phyloP scores from a whole-genome alignment of 2,888 invertebrate genomes.

The Rotaria socialis region DNA sequence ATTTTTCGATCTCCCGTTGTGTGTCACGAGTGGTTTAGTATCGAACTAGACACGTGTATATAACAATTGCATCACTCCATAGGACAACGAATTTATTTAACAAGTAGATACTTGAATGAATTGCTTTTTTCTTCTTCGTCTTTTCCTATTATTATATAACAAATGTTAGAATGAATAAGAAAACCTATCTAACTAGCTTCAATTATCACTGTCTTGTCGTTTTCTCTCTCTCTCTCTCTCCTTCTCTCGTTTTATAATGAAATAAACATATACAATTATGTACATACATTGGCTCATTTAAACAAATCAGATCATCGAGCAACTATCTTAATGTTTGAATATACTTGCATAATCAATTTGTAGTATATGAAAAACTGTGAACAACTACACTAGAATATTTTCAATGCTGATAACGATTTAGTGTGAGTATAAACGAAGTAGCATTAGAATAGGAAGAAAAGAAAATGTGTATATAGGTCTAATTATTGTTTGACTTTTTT shows the following conservation, averaged over 20 bases:
- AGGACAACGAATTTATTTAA: constrained; percentile 8
- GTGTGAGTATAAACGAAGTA: not conserved
- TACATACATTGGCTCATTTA: not conserved
- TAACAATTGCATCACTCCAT: constrained; percentile 8
- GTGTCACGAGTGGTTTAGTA: constrained; percentile 7
- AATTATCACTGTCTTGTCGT: constrained; percentile 21
- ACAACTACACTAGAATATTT: not conserved
- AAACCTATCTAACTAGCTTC: constrained; percentile 8
- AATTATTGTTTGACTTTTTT: constrained; percentile 24
- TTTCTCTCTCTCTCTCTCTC: no score
- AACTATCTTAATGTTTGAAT: constrained; percentile 2
- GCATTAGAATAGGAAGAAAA: not conserved
- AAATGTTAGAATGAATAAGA: not conserved
- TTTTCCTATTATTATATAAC: not conserved
- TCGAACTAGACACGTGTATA: constrained; percentile 8
- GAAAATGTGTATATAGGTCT: not conserved
- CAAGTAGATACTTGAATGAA: constrained; percentile 17
- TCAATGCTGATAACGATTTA: constrained; percentile 23
- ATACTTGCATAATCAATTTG: constrained; percentile 31
- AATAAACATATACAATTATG: not conserved
- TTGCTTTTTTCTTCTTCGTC: constrained; percentile 8
- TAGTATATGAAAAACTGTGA: constrained; percentile 8
- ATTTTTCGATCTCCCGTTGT: not conserved
- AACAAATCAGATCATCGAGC: not conserved
- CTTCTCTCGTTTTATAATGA: not conserved